Conservation (phyloP, 2,888 invertebrate genomes). For the Clivina fossor region DNA sequence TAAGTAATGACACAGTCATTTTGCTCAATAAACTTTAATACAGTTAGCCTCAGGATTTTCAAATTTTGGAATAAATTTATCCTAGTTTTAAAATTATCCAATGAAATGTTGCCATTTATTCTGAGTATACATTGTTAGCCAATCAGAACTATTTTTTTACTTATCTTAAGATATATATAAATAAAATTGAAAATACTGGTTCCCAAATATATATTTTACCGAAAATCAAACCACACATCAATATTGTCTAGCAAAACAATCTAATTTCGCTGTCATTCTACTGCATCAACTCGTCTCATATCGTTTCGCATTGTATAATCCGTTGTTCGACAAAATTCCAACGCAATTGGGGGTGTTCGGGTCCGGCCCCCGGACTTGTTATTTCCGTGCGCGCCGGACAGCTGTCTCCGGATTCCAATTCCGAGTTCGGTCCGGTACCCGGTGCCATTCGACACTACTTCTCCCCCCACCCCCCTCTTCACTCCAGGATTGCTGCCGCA, state of each 20-base stretch:
- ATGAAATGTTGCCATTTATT: no score
- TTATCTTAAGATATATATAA: no score
- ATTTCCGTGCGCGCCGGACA: conserved; percentile 26
- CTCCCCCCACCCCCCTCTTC: no score
- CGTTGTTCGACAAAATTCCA: conserved; percentile 11
- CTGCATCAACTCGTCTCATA: neutral
- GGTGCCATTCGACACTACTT: conserved; percentile 19
- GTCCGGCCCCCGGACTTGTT: conserved; percentile 17
- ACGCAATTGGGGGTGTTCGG: neutral
- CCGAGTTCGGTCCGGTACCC: conserved; percentile 10
- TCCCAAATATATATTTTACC: no score
- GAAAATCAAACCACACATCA: neutral
- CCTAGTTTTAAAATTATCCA: no score
- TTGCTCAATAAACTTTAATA: no score
- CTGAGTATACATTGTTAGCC: no score
- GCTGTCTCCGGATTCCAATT: conserved; percentile 28
- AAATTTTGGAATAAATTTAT: no score
- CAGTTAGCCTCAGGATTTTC: no score
- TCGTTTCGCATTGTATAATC: conserved; percentile 1
- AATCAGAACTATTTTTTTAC: no score
- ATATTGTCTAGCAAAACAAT: neutral
- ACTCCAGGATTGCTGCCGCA: no score
- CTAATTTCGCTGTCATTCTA: neutral
- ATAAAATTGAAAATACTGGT: neutral
- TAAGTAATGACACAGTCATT: no score